Evolutionary conservation across 1,140 invertebrate genomes (phyloP).

Genomic region (Halictus rubicundus): DNA sequence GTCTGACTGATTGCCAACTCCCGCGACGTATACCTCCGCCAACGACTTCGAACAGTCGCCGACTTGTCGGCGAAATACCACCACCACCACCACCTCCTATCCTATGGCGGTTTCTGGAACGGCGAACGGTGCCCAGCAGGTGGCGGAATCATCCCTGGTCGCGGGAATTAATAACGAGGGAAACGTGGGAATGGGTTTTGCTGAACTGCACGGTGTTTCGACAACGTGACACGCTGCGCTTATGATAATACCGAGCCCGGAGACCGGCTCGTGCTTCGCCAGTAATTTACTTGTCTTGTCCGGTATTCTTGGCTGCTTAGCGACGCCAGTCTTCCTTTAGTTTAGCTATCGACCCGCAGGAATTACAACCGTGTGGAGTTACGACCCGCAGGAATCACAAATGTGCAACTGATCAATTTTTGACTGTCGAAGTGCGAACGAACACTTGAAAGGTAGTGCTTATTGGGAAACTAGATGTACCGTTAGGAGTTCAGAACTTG

Average conservation of each 20-base stretch:
- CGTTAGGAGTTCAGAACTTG: too few relatives aligned
- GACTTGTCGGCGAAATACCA: conserved; percentile 19
- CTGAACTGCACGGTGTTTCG: neutral
- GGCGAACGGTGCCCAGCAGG: conserved; percentile 43
- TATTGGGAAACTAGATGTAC: neutral
- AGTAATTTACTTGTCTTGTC: conserved; percentile 1
- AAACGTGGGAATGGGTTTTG: conserved; percentile 19
- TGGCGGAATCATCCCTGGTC: conserved; percentile 26
- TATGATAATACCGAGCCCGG: neutral
- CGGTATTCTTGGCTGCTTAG: neutral
- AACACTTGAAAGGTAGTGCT: neutral
- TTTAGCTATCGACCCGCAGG: neutral
- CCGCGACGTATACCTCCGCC: conserved; percentile 55
- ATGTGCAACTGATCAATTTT: too few relatives aligned
- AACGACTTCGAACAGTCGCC: conserved; percentile 45
- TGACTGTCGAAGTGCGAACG: too few relatives aligned
- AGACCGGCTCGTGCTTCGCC: neutral
- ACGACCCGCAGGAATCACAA: too few relatives aligned
- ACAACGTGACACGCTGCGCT: neutral
- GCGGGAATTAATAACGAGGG: conserved; percentile 53
- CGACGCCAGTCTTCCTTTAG: neutral
- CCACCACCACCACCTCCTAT: neutral
- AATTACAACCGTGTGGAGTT: too few relatives aligned
- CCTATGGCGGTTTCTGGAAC: conserved; percentile 34
- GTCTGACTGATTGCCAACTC: conserved; percentile 78